Evolutionary conservation across 2,797 vertebrate species (phyloP).

Genomic region (Xerus rutilus): DNA sequence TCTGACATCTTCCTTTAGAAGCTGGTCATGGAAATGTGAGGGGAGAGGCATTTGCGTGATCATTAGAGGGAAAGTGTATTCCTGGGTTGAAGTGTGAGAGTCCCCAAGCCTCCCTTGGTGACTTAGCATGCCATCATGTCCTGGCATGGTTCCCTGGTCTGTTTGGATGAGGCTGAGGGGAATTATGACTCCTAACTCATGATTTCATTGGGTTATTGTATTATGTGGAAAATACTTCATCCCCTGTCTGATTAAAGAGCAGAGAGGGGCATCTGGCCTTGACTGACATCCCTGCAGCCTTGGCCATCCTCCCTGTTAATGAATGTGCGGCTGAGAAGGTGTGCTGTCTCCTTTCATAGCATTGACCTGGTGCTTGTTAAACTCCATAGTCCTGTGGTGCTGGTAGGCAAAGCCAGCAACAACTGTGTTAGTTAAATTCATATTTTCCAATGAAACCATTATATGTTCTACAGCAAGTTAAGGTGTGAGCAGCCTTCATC

Average conservation of each 20-base stretch:
- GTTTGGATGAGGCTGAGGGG: background rate
- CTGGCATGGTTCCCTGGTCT: background rate
- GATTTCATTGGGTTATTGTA: background rate
- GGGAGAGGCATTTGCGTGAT: background rate
- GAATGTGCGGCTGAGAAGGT: background rate
- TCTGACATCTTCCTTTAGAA: background rate
- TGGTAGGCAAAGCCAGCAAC: background rate
- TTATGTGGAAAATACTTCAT: background rate
- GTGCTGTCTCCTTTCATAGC: background rate
- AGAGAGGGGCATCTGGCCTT: background rate
- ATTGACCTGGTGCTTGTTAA: background rate
- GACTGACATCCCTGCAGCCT: background rate
- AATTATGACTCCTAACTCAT: background rate
- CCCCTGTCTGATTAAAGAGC: background rate
- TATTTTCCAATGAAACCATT: background rate
- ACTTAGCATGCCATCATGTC: background rate
- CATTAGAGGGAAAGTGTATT: background rate
- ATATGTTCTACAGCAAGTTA: background rate
- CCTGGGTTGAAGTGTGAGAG: background rate
- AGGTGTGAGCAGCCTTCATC: background rate
- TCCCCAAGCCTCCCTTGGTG: background rate
- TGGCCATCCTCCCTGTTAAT: background rate
- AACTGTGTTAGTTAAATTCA: background rate
- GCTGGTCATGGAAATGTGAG: background rate
- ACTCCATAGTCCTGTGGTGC: background rate